Conservation (phyloP, 2,888 invertebrate genomes). For the Halictus ligatus region DNA sequence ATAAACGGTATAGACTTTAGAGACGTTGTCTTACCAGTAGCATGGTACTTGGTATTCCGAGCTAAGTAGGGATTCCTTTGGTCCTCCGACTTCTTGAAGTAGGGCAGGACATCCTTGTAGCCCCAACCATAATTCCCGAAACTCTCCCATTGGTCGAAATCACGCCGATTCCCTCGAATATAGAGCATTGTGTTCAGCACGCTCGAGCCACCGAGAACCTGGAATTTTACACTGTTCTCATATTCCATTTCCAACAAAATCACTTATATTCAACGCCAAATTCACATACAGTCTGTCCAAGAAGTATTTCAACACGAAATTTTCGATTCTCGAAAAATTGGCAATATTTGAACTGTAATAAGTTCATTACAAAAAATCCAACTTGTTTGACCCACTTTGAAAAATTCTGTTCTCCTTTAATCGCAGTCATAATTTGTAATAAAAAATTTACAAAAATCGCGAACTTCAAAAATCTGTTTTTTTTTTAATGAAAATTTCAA, state of each 20-base stretch:
- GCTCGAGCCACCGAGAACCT: conserved; percentile 93
- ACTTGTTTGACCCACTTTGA: no score
- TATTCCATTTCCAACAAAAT: neutral
- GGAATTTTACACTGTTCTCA: neutral
- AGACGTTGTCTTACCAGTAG: conserved; percentile 86
- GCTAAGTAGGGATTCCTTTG: conserved; percentile 95
- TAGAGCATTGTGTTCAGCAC: conserved; percentile 97
- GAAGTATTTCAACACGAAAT: no score
- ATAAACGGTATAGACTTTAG: neutral
- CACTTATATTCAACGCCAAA: no score
- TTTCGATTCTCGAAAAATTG: neutral
- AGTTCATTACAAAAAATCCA: no score
- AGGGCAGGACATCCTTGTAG: conserved; percentile 91
- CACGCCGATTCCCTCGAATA: conserved; percentile 93
- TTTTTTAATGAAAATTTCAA: neutral
- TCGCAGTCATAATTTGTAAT: no score
- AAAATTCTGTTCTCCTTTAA: no score
- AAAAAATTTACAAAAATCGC: neutral
- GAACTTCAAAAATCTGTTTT: neutral
- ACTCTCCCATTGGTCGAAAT: conserved; percentile 94
- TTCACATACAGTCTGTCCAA: neutral
- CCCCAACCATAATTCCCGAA: conserved; percentile 96
- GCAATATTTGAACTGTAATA: neutral
- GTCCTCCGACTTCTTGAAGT: conserved; percentile 94
- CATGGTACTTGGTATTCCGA: conserved; percentile 89